Evolutionary conservation across 2,113 vertebrate genomes (phyloP).

Genomic region (Telmatochromis brachygnathus): DNA sequence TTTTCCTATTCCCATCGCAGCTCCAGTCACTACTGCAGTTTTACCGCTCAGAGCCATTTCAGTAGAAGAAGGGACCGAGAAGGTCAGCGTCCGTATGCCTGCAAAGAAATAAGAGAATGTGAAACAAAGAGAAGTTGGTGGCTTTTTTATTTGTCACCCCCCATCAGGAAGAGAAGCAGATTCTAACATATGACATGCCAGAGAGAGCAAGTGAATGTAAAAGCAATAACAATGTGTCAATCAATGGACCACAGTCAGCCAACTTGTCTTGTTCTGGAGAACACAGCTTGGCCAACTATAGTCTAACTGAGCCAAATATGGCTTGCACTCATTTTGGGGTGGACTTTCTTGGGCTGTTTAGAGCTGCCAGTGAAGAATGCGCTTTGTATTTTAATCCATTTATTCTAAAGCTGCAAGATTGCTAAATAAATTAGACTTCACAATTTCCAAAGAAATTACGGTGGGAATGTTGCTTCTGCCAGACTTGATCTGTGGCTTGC

Average conservation of each 20-base stretch:
- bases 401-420: neutral
- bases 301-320: neutral
- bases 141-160: neutral
- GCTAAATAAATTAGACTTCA: neutral
- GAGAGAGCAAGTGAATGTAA: neutral
- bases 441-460: fast-evolving
- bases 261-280: neutral
- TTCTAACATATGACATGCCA: neutral
- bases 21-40: conserved; percentile 59
- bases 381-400: neutral
- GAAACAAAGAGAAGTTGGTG: neutral
- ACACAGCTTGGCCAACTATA: neutral
- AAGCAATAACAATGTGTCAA: neutral
- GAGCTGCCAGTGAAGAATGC: neutral
- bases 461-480: neutral
- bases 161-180: neutral
- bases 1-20: conserved; percentile 54
- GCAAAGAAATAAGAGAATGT: neutral
- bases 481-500: neutral
- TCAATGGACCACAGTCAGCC: neutral
- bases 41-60: conserved; percentile 35
- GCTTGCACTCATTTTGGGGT: neutral
- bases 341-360: neutral
- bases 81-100: neutral
- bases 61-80: neutral